These are phyloP conservation scores for Diarsia brunnea DNA, from an alignment of 2,888 invertebrate species.

Conservation along the genomic window DNA sequence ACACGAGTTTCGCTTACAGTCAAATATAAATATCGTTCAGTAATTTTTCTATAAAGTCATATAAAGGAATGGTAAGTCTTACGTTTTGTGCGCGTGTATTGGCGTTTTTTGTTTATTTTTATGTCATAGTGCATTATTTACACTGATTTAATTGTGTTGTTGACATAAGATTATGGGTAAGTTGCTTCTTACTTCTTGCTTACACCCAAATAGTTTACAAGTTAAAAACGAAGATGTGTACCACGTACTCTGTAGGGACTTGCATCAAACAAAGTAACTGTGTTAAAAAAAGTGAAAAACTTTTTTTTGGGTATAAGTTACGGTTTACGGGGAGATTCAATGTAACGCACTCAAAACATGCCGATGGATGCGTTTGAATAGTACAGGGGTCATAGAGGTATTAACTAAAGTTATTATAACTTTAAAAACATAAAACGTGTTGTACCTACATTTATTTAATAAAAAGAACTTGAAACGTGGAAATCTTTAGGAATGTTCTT, in stretches of 20 bases:
- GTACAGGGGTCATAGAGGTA: background rate
- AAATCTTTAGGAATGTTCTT: no score
- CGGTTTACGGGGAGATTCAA: background rate
- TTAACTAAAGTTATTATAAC: no score
- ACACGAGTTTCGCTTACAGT: constrained; percentile 22
- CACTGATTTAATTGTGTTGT: constrained; percentile 17
- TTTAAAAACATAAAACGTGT: no score
- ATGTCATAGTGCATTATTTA: background rate
- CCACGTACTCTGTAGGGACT: background rate
- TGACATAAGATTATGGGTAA: constrained; percentile 36
- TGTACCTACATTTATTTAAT: no score
- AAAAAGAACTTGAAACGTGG: no score
- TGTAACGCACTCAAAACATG: background rate
- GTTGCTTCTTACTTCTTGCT: background rate
- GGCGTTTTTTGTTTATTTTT: background rate
- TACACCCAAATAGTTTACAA: background rate
- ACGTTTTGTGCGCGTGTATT: background rate
- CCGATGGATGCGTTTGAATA: background rate
- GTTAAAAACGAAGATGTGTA: background rate
- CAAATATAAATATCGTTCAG: constrained; percentile 28
- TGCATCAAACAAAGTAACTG: background rate
- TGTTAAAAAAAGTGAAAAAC: background rate
- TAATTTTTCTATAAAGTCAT: constrained; percentile 49
- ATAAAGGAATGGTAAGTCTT: constrained; percentile 61
- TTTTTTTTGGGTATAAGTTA: background rate